A percentile compares a stretch with the other conserved stretches of the same genome.
phyloP scores from a whole-genome alignment of 2,888 invertebrate genomes.

The Spodoptera exigua region DNA sequence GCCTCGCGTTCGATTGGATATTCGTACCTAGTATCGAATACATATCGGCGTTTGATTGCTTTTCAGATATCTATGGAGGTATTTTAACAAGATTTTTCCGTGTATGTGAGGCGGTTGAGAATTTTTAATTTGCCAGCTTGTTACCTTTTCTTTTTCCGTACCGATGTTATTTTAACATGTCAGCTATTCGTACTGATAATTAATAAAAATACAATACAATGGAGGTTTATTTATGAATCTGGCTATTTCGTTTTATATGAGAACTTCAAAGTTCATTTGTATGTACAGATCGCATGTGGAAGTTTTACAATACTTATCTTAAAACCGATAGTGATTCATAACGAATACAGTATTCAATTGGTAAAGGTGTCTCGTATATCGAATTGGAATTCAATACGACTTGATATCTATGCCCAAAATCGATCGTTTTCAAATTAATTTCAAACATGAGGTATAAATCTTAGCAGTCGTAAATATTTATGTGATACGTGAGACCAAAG shows the following conservation, averaged over 20 bases:
- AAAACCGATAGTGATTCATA: conserved; percentile 1
- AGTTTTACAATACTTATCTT: not conserved
- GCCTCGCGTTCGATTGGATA: conserved; percentile 73
- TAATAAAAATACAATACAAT: too few relatives aligned
- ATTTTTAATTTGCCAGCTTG: not conserved
- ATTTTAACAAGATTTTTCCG: conserved; percentile 38
- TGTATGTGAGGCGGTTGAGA: not conserved
- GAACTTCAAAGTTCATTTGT: too few relatives aligned
- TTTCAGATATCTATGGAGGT: conserved; percentile 54
- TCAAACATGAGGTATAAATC: conserved; percentile 24
- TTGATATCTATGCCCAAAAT: conserved; percentile 27
- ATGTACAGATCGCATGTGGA: too few relatives aligned
- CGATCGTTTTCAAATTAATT: conserved; percentile 31
- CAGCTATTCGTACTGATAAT: too few relatives aligned
- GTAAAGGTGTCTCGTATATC: conserved; percentile 12
- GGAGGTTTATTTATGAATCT: too few relatives aligned
- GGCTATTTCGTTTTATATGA: too few relatives aligned
- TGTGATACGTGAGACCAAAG: conserved; percentile 17
- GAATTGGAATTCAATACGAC: conserved; percentile 37
- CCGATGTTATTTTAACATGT: too few relatives aligned
- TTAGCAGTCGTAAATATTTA: conserved; percentile 35
- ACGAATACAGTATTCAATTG: not conserved
- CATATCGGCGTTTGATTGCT: conserved; percentile 81
- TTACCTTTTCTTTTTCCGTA: not conserved
- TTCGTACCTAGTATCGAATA: conserved; percentile 65